phyloP scores from a whole-genome alignment of 2,113 vertebrate species.

The Siniperca chuatsi region DNA sequence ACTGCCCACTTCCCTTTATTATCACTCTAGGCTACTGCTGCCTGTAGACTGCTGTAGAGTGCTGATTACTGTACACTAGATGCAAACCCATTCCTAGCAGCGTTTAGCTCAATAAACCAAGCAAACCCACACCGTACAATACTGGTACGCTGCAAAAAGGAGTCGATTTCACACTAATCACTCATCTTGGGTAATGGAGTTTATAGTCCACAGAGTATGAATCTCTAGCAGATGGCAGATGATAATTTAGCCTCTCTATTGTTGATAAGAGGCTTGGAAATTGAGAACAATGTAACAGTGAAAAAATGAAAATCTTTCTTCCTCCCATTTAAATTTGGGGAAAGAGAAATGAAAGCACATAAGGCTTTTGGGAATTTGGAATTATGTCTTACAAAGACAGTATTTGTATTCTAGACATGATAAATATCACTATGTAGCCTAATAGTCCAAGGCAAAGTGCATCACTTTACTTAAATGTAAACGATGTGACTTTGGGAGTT shows the following conservation, averaged over 20 bases:
- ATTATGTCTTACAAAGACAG: background rate
- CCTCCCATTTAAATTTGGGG: conserved; percentile 29
- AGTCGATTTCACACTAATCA: conserved; percentile 53
- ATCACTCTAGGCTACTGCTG: background rate
- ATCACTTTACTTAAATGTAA: conserved; percentile 11
- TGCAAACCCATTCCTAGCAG: conserved; percentile 17
- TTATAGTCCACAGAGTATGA: conserved; percentile 45
- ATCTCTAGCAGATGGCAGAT: conserved; percentile 65
- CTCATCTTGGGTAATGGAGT: conserved; percentile 54
- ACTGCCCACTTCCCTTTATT: background rate
- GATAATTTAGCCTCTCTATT: conserved; percentile 44
- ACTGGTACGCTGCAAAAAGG: background rate
- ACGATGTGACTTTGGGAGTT: conserved; percentile 32
- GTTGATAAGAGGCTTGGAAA: conserved; percentile 64
- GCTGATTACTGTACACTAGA: conserved; percentile 1
- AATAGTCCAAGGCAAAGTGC: background rate
- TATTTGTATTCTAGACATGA: background rate
- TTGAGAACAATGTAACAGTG: conserved; percentile 33
- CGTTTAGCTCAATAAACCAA: conserved; percentile 21
- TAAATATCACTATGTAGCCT: background rate
- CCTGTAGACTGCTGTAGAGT: conserved; percentile 3
- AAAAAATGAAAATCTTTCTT: background rate
- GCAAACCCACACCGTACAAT: background rate
- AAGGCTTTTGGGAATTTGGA: background rate
- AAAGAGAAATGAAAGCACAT: conserved; percentile 1